phyloP scores from a whole-genome alignment of 2,888 invertebrate species.

The Melanophora roralis region DNA sequence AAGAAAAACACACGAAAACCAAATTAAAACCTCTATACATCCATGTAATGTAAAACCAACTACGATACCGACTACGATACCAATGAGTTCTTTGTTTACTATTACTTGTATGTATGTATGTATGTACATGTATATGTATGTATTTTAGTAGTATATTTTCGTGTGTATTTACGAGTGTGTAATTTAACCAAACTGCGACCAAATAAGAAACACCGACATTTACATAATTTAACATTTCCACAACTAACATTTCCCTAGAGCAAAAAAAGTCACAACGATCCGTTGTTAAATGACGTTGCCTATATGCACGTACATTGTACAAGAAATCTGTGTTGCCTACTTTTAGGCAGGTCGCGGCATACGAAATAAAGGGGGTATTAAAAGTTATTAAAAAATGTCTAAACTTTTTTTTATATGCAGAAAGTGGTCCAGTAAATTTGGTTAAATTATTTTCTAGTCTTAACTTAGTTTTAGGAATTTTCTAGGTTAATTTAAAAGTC shows the following conservation, averaged over 20 bases:
- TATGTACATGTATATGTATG: background rate
- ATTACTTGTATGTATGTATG: slow-evolving; percentile 24
- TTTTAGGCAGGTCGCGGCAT: slow-evolving; percentile 1
- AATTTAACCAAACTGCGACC: too few species aligned
- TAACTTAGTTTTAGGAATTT: too few species aligned
- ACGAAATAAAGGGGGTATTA: background rate
- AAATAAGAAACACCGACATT: background rate
- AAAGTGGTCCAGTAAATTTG: too few species aligned
- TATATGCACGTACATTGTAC: slow-evolving; percentile 8
- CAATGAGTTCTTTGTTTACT: slow-evolving; percentile 9
- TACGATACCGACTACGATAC: slow-evolving; percentile 30
- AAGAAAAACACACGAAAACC: slow-evolving; percentile 10
- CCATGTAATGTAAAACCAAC: background rate
- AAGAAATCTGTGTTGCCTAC: slow-evolving; percentile 5
- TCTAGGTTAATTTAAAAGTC: too few species aligned
- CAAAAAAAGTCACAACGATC: slow-evolving; percentile 16
- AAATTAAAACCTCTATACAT: too few species aligned
- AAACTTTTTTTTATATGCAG: too few species aligned
- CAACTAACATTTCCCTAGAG: too few species aligned
- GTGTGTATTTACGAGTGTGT: background rate
- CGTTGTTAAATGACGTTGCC: slow-evolving; percentile 47
- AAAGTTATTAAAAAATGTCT: background rate
- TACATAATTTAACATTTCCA: background rate
- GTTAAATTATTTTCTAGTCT: too few species aligned
- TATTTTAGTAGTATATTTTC: background rate